Evolutionary conservation across 2,888 invertebrate genomes (phyloP), one percentile per base, ranked within the genome.

Genomic region (Sphaeridia pumilis): DNA sequence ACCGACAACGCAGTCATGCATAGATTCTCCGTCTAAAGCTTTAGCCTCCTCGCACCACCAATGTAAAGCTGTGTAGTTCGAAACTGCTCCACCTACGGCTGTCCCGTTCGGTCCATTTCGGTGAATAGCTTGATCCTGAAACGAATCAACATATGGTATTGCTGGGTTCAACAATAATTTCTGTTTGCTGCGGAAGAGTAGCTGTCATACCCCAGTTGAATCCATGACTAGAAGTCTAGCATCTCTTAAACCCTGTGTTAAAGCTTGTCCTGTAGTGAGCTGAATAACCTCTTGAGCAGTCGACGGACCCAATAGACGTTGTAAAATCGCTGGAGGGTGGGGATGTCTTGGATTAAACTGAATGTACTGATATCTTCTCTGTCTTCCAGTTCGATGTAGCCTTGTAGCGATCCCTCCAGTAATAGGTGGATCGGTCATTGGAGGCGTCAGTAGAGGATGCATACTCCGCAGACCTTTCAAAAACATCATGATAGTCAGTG

Each of bases 21-120:
- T 79, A 24, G 83, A 83, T 67, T 87, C 84, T 35, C 82, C 81
- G 69, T 87, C 87, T 4, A 87, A 70, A 4, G 84, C 77, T 67
- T 83, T 80, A 2, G 84, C 81, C 70, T 87, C 87, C 69, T 88
- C 87, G 47, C 82, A 81, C 87, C 87, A 88, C 76, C 87, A 82
- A 58, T 81, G 79, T 38, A 87, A 72, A 2, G 85, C 83, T 3
- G 81, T 80, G 43, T 61, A 63, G 41, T 62, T 65, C 2, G 65
- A 59, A 5, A 65, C 50, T n/a, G 58, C 57, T 22, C 55, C 60
- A 7, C 52, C 57, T 14, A 58, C 63, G 12, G 59, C 17, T 5
- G 44, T 43, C 14, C 52, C 49, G 27, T 35, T 48, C 14, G 47
- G 52, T 36, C 61, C 64, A 36, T 58, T 59, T 35, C 64, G 53